Conservation (phyloP, 2,888 invertebrate genomes). For the Lochmaea capreae region DNA sequence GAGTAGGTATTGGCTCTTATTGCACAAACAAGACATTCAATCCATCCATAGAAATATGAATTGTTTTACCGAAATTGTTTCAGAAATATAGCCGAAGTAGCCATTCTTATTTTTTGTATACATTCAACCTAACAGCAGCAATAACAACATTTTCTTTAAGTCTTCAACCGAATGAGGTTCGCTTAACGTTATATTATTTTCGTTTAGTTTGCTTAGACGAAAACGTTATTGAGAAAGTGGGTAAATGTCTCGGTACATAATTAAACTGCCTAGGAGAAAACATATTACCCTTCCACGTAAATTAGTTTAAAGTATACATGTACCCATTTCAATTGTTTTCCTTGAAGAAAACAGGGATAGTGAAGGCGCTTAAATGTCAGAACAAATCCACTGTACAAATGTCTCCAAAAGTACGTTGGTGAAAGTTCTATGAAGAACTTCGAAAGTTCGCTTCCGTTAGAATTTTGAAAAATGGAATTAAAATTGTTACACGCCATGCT, state of each 20-base stretch:
- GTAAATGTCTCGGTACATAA: constrained; percentile 31
- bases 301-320: constrained; percentile 38
- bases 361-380: neutral
- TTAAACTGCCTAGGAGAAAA: constrained; percentile 38
- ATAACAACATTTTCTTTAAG: neutral
- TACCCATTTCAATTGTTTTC: constrained; percentile 22
- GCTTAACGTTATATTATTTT: neutral
- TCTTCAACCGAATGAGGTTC: neutral
- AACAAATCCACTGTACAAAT: neutral
- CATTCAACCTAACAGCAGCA: neutral
- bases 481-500: too few relatives aligned
- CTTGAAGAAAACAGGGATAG: constrained; percentile 1
- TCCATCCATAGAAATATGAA: too few relatives aligned
- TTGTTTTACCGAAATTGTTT: too few relatives aligned
- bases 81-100: too few relatives aligned
- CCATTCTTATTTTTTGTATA: neutral
- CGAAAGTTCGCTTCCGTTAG: too few relatives aligned
- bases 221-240: constrained; percentile 29
- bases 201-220: neutral
- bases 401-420: neutral
- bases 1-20: too few relatives aligned
- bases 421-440: too few relatives aligned
- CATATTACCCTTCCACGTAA: constrained; percentile 32
- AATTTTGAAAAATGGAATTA: too few relatives aligned
- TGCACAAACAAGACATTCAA: too few relatives aligned